Evolutionary conservation across 2,888 invertebrate genomes (phyloP).

Genomic region (Oligia fasciuncula): DNA sequence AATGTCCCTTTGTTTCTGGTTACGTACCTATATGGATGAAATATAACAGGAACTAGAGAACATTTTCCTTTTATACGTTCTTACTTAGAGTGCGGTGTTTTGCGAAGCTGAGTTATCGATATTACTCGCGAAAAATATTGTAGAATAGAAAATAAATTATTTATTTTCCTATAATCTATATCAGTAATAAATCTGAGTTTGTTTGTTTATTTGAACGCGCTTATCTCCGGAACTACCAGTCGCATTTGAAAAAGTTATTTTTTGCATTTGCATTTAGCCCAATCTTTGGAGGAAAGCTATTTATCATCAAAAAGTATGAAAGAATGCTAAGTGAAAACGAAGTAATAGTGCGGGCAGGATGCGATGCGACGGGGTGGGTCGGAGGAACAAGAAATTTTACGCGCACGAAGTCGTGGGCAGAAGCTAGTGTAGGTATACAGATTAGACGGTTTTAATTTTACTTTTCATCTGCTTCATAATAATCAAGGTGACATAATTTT

Average conservation of each 20-base stretch:
- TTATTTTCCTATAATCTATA: background rate
- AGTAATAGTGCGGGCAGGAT: no score
- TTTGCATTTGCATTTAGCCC: no score
- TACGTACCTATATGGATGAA: slow-evolving; percentile 29
- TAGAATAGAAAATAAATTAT: background rate
- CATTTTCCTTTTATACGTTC: slow-evolving; percentile 38
- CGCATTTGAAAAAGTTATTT: no score
- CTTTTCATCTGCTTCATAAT: background rate
- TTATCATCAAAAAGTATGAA: no score
- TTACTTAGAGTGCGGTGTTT: background rate
- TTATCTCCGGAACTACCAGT: no score
- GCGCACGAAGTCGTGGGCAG: no score
- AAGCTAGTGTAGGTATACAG: background rate
- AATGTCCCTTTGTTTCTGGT: slow-evolving; percentile 58
- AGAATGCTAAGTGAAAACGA: no score
- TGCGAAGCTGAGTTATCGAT: slow-evolving; percentile 30
- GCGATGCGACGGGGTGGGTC: no score
- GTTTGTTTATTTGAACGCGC: no score
- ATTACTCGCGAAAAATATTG: background rate
- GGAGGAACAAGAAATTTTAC: no score
- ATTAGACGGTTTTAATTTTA: background rate
- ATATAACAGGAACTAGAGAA: slow-evolving; percentile 55
- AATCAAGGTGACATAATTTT: background rate
- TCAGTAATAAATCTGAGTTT: no score
- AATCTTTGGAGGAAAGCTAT: no score